Evolutionary conservation across 2,888 invertebrate species (phyloP), one percentile per base, ranked within the genome.

Genomic region (Dugesia japonica): DNA sequence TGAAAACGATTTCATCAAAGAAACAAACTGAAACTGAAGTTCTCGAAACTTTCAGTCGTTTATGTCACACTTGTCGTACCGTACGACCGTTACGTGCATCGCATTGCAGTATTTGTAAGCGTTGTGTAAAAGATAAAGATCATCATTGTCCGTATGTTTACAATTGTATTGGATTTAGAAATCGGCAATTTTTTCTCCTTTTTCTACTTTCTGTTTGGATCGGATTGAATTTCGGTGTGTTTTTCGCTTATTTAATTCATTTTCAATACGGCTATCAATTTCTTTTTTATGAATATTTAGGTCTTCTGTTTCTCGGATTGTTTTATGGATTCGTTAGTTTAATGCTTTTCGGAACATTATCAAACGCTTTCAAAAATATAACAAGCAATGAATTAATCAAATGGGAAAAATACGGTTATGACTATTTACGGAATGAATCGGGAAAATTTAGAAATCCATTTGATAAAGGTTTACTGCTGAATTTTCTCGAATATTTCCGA

Each of bases 371-470:
- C 82, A 91, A 91, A 90, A 94, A 94, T 86, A 86, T 93, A 78
- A 93, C 94, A 7, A 92, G 92, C 72, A 94, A 93, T 84, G 93
- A 94, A 86, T 91, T 92, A 90, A 91, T 92, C 83, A 93, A 93
- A 86, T 91, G 91, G 84, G 92, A 92, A 83, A 87, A 92, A 75
- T 94, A 93, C 84, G 56, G 56, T 7, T 56, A 56, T 23, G 90
- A 91, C 0, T 93, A 94, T 83, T 85, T 94, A 79, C 87, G 92
- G 76, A 92, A 93, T 83, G 91, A 91, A 82, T 88, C 90, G 78
- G 93, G 93, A 0, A 88, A 90, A 79, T 93, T 92, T 83, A 89
- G 90, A 82, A 94, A 93, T 86, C 92, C 92, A 0, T 93, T 92
- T 83, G 91, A 92, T 20, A 87, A 92, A 79, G 93, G 93, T 0